A percentile compares a stretch with the other conserved stretches of the same genome.
Conservation (phyloP, 2,888 invertebrate genomes). For the Crematogaster levior region DNA sequence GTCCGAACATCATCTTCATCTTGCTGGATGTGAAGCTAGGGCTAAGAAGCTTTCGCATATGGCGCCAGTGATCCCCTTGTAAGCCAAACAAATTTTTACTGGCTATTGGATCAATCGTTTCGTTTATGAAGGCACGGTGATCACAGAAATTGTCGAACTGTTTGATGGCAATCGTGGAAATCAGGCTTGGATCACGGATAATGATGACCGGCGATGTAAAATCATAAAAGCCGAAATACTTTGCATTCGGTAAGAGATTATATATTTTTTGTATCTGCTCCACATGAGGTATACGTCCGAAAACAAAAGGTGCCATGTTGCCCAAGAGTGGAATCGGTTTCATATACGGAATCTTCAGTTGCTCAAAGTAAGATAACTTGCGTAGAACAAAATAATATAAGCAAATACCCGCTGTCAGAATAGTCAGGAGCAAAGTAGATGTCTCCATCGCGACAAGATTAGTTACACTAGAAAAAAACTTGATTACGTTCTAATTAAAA, state of each 20-base stretch:
- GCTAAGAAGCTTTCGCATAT: conserved; percentile 85
- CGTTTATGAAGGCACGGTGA: conserved; percentile 42
- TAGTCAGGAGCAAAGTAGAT: background rate
- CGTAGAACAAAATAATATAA: conserved; percentile 29
- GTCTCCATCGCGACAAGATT: background rate
- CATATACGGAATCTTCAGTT: conserved; percentile 61
- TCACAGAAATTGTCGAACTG: conserved; percentile 72
- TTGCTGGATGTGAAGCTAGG: conserved; percentile 87
- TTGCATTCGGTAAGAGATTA: conserved; percentile 55
- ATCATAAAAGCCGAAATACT: conserved; percentile 75
- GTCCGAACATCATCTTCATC: conserved; percentile 86
- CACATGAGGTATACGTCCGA: conserved; percentile 43
- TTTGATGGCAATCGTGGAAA: conserved; percentile 71
- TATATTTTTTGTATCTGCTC: conserved; percentile 57
- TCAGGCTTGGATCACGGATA: conserved; percentile 74
- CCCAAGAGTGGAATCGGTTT: conserved; percentile 67
- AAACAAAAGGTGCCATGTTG: conserved; percentile 60
- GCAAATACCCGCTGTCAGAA: background rate
- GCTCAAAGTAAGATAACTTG: conserved; percentile 53
- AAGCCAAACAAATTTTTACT: conserved; percentile 66
- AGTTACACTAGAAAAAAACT: background rate
- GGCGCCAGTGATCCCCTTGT: conserved; percentile 85
- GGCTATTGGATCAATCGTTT: conserved; percentile 66
- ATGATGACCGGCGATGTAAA: conserved; percentile 68
- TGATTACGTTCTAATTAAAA: too few relatives aligned